These are phyloP conservation scores for Malurus alboscapulatus DNA, from an alignment of 2,113 vertebrate genomes.

Conservation along the genomic window DNA sequence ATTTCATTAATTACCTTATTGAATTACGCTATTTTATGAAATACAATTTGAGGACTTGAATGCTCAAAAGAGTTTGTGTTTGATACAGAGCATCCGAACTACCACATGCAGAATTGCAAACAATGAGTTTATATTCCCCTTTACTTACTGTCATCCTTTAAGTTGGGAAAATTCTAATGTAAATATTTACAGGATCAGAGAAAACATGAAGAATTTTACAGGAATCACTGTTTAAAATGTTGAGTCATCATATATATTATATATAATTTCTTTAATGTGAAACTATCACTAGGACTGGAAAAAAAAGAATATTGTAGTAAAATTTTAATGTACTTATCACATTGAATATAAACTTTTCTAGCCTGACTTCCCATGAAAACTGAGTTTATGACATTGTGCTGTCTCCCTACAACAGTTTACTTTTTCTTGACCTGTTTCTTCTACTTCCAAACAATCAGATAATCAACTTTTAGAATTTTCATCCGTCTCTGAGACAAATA, in stretches of 20 bases:
- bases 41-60: neutral
- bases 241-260: neutral
- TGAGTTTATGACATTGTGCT: neutral
- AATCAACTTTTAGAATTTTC: neutral
- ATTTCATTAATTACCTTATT: neutral
- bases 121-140: neutral
- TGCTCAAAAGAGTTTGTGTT: neutral
- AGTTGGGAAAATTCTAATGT: neutral
- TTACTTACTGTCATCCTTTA: neutral
- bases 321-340: neutral
- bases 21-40: neutral
- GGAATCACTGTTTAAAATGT: neutral
- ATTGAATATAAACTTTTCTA: neutral
- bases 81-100: neutral
- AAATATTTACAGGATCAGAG: neutral
- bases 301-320: neutral
- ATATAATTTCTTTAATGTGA: neutral
- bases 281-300: neutral
- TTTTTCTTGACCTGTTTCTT: neutral
- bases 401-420: neutral
- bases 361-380: neutral
- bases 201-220: neutral
- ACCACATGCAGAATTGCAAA: neutral
- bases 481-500: neutral
- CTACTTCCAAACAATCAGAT: neutral